Evolutionary conservation across 2,113 vertebrate species (phyloP).

Genomic region (Brachyistius frenatus): DNA sequence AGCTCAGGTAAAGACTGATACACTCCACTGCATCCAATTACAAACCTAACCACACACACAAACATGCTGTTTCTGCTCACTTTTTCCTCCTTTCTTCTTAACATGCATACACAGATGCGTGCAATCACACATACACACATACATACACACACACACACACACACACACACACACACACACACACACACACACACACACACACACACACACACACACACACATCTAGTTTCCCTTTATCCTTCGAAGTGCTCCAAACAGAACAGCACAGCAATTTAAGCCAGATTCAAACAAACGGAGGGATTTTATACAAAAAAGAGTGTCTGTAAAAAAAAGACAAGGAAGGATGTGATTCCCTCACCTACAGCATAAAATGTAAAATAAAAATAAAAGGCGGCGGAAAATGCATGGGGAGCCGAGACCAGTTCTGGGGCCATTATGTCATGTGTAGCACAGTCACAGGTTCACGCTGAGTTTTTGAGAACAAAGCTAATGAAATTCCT

Average conservation of each 20-base stretch:
- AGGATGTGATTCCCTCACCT: constrained; percentile 34
- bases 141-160: not conserved
- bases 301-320: constrained; percentile 19
- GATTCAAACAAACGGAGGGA: constrained; percentile 17
- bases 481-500: constrained; percentile 69
- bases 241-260: constrained; percentile 20
- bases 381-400: constrained; percentile 29
- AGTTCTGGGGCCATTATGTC: constrained; percentile 53
- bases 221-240: constrained; percentile 21
- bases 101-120: not conserved
- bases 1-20: constrained; percentile 73
- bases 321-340: not conserved
- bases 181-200: constrained; percentile 2
- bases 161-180: too few species aligned
- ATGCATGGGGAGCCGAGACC: constrained; percentile 19
- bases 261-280: constrained; percentile 22
- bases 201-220: not conserved
- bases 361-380: constrained; percentile 37
- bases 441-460: constrained; percentile 50
- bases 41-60: constrained; percentile 71
- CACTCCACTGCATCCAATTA: constrained; percentile 80
- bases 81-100: not conserved
- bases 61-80: constrained; percentile 46
- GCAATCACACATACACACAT: too few species aligned
- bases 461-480: constrained; percentile 56